These are phyloP conservation scores for Tridacna crocea DNA, from an alignment of 2,888 invertebrate species.

Conservation along the genomic window DNA sequence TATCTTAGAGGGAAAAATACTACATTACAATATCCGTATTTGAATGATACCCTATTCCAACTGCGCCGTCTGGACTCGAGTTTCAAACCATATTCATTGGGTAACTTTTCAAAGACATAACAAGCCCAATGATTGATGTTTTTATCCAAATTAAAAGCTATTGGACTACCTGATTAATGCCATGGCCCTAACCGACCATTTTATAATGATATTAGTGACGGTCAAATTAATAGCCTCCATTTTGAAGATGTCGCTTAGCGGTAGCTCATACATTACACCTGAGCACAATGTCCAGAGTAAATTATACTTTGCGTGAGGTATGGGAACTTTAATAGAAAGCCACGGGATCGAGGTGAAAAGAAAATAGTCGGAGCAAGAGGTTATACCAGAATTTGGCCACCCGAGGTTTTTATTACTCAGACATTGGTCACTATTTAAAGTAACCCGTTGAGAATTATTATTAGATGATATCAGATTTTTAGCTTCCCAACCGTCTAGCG, in stretches of 20 bases:
- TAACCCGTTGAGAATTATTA: slow-evolving; percentile 44
- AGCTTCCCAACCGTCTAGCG: slow-evolving; percentile 12
- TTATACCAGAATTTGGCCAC: slow-evolving; percentile 8
- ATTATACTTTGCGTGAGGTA: slow-evolving; percentile 21
- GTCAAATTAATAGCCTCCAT: slow-evolving; percentile 22
- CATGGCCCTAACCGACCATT: slow-evolving; percentile 17
- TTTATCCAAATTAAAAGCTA: slow-evolving; percentile 21
- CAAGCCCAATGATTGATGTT: slow-evolving; percentile 19
- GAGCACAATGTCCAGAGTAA: slow-evolving; percentile 12
- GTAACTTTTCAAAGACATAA: slow-evolving; percentile 25
- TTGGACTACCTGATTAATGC: slow-evolving; percentile 21
- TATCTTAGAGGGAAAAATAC: no score
- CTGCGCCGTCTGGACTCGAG: neutral
- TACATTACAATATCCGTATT: neutral
- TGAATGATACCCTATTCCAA: slow-evolving; percentile 5
- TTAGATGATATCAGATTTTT: slow-evolving; percentile 38
- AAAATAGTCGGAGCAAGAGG: slow-evolving; percentile 3
- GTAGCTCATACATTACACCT: slow-evolving; percentile 29
- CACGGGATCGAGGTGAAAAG: slow-evolving; percentile 1
- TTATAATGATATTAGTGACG: slow-evolving; percentile 28
- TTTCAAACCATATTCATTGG: slow-evolving; percentile 21
- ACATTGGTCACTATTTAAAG: slow-evolving; percentile 41
- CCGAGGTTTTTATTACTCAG: slow-evolving; percentile 23
- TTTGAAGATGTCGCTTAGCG: slow-evolving; percentile 22
- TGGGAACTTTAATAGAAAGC: slow-evolving; percentile 1